Evolutionary conservation across 1,140 invertebrate genomes (phyloP), one percentile per base, ranked within the genome.

Genomic region (Lordiphosa clarofinis): DNA sequence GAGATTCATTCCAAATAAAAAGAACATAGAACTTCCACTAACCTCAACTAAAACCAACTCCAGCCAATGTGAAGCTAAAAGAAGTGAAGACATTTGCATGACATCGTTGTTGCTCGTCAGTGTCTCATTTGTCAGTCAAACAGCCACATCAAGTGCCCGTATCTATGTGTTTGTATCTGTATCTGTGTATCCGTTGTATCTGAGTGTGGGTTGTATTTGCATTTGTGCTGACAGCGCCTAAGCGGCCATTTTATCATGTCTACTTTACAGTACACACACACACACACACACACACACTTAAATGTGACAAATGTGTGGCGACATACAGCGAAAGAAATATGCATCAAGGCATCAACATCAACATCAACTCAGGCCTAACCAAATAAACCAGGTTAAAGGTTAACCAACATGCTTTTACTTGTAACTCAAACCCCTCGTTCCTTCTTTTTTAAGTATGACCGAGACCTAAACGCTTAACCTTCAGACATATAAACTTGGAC

Each of bases 241-340:
- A 76, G 75, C 75, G 72, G 72, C 58, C 72, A 81, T 81, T 81
- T 82, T 75, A 82, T 81, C 75, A 82, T 72, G 76, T 82, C 75
- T 76, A 64, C 72, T 74, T 75, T 82, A 57, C 61, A 72, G 42
- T 59, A 43, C 39, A 58, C 48, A 40, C 46, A 50, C 44, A 47
- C 44, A 28, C 56, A 5, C 37, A 59, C 4, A 57, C 10, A 54
- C 6, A 49, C 19, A 38, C 9, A 43, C 36, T 0, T 12, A 10
- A 37, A 13, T 8, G n/a, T 6, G 35, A 43, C 35, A 36, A 33
- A 19, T 40, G 55, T 50, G 48, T 31, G 28, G 28, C 8, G 28
- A 31, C 21, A 39, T 8, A 15, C 5, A 49, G 46, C 11, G 66
- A 65, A 48, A 48, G 64, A 49, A 64, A 72, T 52, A 72, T 60